Percentiles rank a stretch among this genome's conserved stretches.
phyloP scores from a whole-genome alignment of 23 tunicate genomes.

The Ciona savignyi region DNA sequence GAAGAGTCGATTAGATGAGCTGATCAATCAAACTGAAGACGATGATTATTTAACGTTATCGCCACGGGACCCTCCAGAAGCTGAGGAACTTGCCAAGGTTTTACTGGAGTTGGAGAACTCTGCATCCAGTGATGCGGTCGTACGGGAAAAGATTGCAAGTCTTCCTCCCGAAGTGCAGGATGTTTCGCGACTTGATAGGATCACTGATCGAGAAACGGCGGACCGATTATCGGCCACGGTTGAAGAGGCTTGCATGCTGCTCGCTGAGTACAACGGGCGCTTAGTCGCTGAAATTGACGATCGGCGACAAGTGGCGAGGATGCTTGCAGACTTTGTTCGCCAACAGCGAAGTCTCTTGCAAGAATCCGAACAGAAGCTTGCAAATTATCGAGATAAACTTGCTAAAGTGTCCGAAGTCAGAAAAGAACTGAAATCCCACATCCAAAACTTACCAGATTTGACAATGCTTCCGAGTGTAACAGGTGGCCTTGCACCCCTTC shows the following conservation, averaged over 20 bases:
- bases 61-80: constrained; percentile 78
- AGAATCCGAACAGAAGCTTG: constrained; percentile 70
- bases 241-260: constrained; percentile 65
- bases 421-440: constrained; percentile 77
- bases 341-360: constrained; percentile 59
- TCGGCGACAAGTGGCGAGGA: constrained; percentile 82
- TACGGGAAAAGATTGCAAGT: constrained; percentile 85
- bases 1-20: constrained; percentile 69
- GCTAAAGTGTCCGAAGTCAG: constrained; percentile 65
- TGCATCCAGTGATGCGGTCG: constrained; percentile 76
- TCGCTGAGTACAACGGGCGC: constrained; percentile 82
- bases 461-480: constrained; percentile 90
- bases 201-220: constrained; percentile 63
- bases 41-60: constrained; percentile 87
- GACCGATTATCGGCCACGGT: constrained; percentile 43
- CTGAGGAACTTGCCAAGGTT: constrained; percentile 77
- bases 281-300: constrained; percentile 72
- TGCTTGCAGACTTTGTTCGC: constrained; percentile 71
- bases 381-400: constrained; percentile 52
- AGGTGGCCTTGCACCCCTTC: constrained; percentile 85
- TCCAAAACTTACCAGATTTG: constrained; percentile 84
- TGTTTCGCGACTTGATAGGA: constrained; percentile 57
- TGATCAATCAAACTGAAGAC: constrained; percentile 62
- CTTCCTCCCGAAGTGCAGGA: constrained; percentile 88
- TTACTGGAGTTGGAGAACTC: constrained; percentile 63